Evolutionary conservation across 2,888 invertebrate genomes (phyloP).

Genomic region (Schizaphis graminum): DNA sequence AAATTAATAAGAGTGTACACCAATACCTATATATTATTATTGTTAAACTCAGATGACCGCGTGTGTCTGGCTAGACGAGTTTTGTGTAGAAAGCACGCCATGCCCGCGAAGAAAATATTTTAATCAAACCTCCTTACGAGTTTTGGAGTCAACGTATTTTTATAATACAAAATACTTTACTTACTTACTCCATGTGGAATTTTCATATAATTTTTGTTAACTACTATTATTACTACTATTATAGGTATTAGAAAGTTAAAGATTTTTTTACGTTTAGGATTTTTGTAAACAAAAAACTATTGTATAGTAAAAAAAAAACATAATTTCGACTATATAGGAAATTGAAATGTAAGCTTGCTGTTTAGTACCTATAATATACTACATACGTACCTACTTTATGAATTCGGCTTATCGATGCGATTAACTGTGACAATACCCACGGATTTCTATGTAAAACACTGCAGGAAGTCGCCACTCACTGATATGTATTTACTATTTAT

Average conservation of each 20-base stretch:
- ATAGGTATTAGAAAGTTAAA: not conserved
- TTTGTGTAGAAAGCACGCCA: not conserved
- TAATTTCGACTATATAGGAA: not conserved
- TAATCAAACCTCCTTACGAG: not conserved
- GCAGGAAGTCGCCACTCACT: not conserved
- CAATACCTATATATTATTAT: not conserved
- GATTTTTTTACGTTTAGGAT: not conserved
- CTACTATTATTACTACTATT: no score
- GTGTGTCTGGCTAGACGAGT: not conserved
- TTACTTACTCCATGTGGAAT: not conserved
- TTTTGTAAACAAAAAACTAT: not conserved
- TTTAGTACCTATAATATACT: not conserved
- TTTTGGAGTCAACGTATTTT: not conserved
- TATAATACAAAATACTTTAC: not conserved
- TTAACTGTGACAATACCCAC: not conserved
- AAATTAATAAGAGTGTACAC: not conserved
- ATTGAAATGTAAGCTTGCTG: not conserved
- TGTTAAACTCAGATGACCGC: not conserved
- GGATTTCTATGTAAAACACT: not conserved
- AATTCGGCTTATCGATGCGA: not conserved
- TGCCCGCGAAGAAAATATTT: not conserved
- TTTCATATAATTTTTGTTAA: not conserved
- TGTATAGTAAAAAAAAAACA: not conserved
- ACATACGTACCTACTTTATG: not conserved
- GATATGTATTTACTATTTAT: not conserved